Conservation (phyloP, 2,888 invertebrate genomes). For the Psylliodes chrysocephalus region DNA sequence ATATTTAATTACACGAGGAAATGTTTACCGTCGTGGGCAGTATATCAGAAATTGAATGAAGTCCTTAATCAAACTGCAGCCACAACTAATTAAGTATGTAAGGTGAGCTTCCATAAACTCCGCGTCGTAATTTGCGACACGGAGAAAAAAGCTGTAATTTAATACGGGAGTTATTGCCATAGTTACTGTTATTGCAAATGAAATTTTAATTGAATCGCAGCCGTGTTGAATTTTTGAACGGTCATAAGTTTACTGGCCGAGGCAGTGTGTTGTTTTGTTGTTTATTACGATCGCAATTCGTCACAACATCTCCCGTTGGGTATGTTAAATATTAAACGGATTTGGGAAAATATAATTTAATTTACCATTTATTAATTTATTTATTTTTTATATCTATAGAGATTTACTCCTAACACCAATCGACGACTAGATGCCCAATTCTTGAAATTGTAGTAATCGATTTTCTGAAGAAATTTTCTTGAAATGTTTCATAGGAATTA, state of each 20-base stretch:
- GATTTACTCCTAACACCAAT: too few relatives aligned
- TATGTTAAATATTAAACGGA: neutral
- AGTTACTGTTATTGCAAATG: conserved; percentile 22
- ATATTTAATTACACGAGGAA: conserved; percentile 26
- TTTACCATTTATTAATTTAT: too few relatives aligned
- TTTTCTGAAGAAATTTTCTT: too few relatives aligned
- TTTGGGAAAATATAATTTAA: too few relatives aligned
- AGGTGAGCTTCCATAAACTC: conserved; percentile 21
- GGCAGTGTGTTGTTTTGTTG: neutral
- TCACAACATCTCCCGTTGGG: conserved; percentile 2
- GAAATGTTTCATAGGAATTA: too few relatives aligned
- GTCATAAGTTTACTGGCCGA: conserved; percentile 5
- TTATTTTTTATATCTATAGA: too few relatives aligned
- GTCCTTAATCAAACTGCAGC: conserved; percentile 20
- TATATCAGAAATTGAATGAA: conserved; percentile 21
- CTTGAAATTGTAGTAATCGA: too few relatives aligned
- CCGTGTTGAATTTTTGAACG: conserved; percentile 19
- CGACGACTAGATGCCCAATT: too few relatives aligned
- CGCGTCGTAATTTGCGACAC: conserved; percentile 8
- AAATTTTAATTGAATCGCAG: conserved; percentile 19
- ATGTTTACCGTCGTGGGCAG: conserved; percentile 10
- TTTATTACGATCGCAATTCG: conserved; percentile 9
- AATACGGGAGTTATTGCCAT: conserved; percentile 18
- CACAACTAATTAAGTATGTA: conserved; percentile 23
- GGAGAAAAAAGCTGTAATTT: conserved; percentile 15